Evolutionary conservation across 1,140 invertebrate genomes (phyloP), one percentile per base, ranked within the genome.

Genomic region (Drosophila ogumai): DNA sequence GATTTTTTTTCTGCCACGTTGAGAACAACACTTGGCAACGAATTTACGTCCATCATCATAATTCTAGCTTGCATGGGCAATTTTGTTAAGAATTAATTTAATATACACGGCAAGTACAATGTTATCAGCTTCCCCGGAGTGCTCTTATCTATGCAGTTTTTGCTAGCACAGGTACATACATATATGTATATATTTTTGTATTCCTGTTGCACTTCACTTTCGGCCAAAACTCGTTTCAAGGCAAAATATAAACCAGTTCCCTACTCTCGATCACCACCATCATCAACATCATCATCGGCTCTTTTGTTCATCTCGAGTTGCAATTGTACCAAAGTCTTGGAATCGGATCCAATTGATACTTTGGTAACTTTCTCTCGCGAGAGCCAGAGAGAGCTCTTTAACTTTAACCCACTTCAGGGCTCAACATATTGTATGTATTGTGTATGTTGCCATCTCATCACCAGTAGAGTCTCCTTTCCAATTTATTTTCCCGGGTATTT

Each of bases 191-290:
- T 28, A 28, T 31, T 22, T 22, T 34, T 36, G 19, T 32, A 19
- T 49, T 65, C 41, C n/a, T 19, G 43, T 25, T 72, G 84, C 84
- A 84, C 82, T 87, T 87, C 82, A 87, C 82, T 87, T 87, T 87
- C 82, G 75, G 34, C 50, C 50, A 58, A 87, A 88, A 87, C 82
- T 55, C n/a, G 82, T 88, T 88, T 86, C 49, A 58, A 61, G 64
- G 75, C 46, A 46, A 63, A 38, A 32, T n/a, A 15, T 25, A 75
- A 86, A 86, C 82, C 82, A 82, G 82, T 86, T 88, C 40, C 40
- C 40, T 57, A 15, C 31, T 41, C 58, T 58, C 43, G 38, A 31
- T 15, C 47, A 32, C 25, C 44, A 25, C 1, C 46, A 49, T 47
- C 46, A 40, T 47, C 41, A 32, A 31, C 47, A 43, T 47, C 47